These are phyloP conservation scores for Scopus umbretta DNA, from an alignment of 2,113 vertebrate species.

Conservation along the genomic window DNA sequence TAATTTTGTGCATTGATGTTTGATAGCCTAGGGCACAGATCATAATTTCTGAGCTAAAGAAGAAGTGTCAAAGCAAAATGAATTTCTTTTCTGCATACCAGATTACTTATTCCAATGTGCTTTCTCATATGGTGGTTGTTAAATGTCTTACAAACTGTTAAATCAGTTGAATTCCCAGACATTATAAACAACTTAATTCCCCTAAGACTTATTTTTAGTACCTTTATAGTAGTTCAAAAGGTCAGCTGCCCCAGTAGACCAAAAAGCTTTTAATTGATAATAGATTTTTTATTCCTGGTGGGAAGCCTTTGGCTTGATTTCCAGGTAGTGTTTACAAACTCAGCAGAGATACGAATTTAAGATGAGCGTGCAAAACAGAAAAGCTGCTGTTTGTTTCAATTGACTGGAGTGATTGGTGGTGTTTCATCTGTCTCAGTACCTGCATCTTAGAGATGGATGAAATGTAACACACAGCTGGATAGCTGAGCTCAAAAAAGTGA, in stretches of 20 bases:
- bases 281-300: not conserved
- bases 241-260: not conserved
- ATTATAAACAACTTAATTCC: not conserved
- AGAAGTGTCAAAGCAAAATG: slow-evolving; percentile 64
- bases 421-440: slow-evolving; percentile 18
- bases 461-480: not conserved
- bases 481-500: not conserved
- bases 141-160: slow-evolving; percentile 25
- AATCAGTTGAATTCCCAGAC: not conserved
- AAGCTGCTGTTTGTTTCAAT: not conserved
- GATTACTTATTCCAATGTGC: slow-evolving; percentile 44
- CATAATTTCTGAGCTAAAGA: slow-evolving; percentile 71
- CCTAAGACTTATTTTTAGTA: not conserved
- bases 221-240: not conserved
- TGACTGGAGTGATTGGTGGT: not conserved
- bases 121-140: slow-evolving; percentile 33
- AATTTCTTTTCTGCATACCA: slow-evolving; percentile 68
- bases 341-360: slow-evolving; percentile 27
- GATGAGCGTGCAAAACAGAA: not conserved
- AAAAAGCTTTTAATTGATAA: not conserved
- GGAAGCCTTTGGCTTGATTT: not conserved
- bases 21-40: slow-evolving; percentile 78
- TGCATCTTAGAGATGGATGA: slow-evolving; percentile 8
- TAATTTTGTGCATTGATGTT: slow-evolving; percentile 75
- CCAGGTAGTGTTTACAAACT: not conserved